Evolutionary conservation across 2,797 vertebrate species (phyloP).

Genomic region (Trichosurus vulpecula): DNA sequence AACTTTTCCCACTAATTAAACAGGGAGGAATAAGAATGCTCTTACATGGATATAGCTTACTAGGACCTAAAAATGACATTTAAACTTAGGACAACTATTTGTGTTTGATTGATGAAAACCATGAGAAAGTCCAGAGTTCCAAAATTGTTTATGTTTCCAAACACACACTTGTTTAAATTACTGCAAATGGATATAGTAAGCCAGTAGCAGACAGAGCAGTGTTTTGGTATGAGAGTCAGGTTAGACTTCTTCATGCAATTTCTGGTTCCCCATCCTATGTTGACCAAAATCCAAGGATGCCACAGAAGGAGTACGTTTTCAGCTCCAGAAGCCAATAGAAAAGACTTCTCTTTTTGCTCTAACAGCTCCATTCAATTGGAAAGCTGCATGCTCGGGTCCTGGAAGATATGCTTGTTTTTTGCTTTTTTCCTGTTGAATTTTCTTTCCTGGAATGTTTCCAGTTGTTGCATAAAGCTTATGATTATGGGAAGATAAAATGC

Average conservation of each 20-base stretch:
- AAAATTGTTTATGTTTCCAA: background rate
- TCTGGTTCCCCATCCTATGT: background rate
- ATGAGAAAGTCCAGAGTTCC: background rate
- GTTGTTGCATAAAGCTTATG: background rate
- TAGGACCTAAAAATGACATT: background rate
- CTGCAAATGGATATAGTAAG: constrained; percentile 11
- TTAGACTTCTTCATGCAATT: constrained; percentile 17
- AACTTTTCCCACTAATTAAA: constrained; percentile 35
- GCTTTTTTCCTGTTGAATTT: background rate
- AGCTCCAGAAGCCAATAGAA: background rate
- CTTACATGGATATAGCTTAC: background rate
- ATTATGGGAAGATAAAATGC: constrained; percentile 22
- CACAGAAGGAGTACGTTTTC: background rate
- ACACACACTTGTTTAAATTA: background rate
- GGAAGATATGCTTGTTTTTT: background rate
- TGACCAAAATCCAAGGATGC: constrained; percentile 5
- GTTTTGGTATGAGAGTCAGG: constrained; percentile 34
- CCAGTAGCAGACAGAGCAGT: background rate
- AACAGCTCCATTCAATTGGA: constrained; percentile 33
- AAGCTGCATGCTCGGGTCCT: constrained; percentile 7
- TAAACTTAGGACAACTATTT: background rate
- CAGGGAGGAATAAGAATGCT: constrained; percentile 13
- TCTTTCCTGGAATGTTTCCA: constrained; percentile 15
- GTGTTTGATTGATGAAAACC: background rate
- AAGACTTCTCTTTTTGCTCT: background rate